A percentile compares a stretch with the other conserved stretches of the same genome.
Evolutionary conservation across 2,797 vertebrate genomes (phyloP).

Genomic region (Enteromius unitaeniatus): DNA sequence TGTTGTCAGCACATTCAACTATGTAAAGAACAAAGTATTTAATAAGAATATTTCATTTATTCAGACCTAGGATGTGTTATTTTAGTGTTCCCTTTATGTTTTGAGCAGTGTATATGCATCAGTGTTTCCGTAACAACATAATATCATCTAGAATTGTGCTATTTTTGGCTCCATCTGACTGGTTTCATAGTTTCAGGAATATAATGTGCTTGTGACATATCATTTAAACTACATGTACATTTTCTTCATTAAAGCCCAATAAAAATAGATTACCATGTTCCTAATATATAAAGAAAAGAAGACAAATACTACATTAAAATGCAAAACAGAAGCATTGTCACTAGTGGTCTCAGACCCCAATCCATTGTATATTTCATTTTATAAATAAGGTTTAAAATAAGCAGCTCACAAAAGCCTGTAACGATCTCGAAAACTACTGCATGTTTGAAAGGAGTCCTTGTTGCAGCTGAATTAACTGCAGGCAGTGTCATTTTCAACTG

Average conservation of each 20-base stretch:
- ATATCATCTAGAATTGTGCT: neutral
- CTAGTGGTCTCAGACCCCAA: neutral
- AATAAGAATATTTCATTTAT: too few species aligned
- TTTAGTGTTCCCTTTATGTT: too few species aligned
- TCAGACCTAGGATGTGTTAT: too few species aligned
- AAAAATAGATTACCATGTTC: neutral
- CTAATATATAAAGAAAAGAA: neutral
- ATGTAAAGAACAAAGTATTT: too few species aligned
- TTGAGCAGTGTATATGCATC: neutral
- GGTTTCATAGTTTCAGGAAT: neutral
- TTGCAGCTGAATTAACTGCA: constrained; percentile 11
- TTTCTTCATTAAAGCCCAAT: neutral
- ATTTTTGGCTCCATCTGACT: neutral
- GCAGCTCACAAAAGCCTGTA: neutral
- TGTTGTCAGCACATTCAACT: too few species aligned
- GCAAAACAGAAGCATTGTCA: neutral
- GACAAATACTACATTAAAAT: neutral
- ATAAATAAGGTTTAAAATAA: neutral
- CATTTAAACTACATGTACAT: neutral
- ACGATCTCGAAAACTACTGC: neutral
- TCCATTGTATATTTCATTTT: neutral
- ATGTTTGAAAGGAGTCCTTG: neutral
- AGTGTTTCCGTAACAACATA: neutral
- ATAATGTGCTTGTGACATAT: neutral
- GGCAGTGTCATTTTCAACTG: constrained; percentile 13